These are phyloP conservation scores for Onychorhynchus coronatus DNA, from an alignment of 2,113 vertebrate species.

Conservation along the genomic window DNA sequence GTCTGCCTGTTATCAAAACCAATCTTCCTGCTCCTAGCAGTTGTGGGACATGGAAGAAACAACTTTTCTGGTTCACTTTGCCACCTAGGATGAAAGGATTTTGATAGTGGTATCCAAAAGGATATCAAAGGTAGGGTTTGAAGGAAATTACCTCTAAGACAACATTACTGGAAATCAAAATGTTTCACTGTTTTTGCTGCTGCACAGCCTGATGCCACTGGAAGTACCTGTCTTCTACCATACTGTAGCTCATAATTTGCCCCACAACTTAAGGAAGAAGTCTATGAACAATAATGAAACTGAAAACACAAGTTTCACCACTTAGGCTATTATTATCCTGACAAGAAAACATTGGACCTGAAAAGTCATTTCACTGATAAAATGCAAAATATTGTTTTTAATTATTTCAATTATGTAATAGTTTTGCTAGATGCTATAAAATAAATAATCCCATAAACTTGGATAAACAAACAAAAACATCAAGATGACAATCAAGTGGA, in stretches of 20 bases:
- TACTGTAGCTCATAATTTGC: neutral
- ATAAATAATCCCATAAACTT: neutral
- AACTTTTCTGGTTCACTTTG: neutral
- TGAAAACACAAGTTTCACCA: neutral
- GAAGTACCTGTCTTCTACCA: neutral
- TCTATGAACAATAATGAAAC: neutral
- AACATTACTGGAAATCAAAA: neutral
- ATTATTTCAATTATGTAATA: neutral
- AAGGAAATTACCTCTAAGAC: neutral
- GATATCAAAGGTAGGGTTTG: neutral
- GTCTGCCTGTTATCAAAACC: neutral
- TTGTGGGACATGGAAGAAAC: neutral
- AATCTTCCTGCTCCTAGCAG: neutral
- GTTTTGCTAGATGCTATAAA: neutral
- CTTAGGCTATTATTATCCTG: neutral
- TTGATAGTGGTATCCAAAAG: neutral
- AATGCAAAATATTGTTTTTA: neutral
- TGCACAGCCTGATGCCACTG: neutral
- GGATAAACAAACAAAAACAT: neutral
- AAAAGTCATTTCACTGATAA: neutral
- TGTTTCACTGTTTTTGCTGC: neutral
- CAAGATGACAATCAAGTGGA: neutral
- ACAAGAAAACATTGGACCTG: neutral
- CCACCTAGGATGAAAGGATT: neutral
- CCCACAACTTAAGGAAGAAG: neutral